A percentile compares a stretch with the other conserved stretches of the same genome.
These are phyloP conservation scores for Rhyacichthys aspro DNA, from an alignment of 2,797 vertebrate species.

Conservation along the genomic window DNA sequence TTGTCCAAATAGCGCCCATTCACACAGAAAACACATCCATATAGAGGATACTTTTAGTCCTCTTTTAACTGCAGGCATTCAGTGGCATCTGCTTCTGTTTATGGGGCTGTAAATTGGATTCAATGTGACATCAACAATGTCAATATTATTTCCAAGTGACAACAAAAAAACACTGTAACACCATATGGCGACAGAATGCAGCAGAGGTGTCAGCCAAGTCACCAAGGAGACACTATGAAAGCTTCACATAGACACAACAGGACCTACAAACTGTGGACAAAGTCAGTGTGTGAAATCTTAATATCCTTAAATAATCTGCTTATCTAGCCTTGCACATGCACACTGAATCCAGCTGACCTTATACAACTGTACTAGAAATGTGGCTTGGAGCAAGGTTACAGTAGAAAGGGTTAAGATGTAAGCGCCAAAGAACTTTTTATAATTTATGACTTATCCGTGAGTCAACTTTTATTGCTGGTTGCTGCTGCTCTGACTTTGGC, in stretches of 20 bases:
- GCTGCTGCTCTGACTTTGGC: no score
- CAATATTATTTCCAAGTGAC: slow-evolving; percentile 4
- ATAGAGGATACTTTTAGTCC: background rate
- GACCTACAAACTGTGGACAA: background rate
- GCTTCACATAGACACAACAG: background rate
- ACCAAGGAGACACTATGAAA: background rate
- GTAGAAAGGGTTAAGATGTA: background rate
- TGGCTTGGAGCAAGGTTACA: slow-evolving; percentile 4
- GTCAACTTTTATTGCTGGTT: no score
- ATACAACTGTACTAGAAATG: slow-evolving; percentile 18
- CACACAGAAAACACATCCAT: background rate
- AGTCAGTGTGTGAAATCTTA: slow-evolving; percentile 76
- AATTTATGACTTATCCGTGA: no score
- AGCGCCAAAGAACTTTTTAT: slow-evolving; percentile 1
- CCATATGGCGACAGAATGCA: slow-evolving; percentile 1
- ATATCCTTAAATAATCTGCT: slow-evolving; percentile 80
- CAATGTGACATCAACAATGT: slow-evolving; percentile 9
- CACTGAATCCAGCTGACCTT: slow-evolving; percentile 15
- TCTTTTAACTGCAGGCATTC: background rate
- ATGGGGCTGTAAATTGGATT: slow-evolving; percentile 4
- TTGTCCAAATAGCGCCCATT: background rate
- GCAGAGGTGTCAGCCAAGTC: slow-evolving; percentile 5
- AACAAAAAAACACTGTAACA: background rate
- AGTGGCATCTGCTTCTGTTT: slow-evolving; percentile 5
- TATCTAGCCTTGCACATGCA: slow-evolving; percentile 57